A percentile compares a stretch with the other conserved stretches of the same genome.
Evolutionary conservation across 2,113 vertebrate genomes (phyloP).

Genomic region (Cathartes aura): DNA sequence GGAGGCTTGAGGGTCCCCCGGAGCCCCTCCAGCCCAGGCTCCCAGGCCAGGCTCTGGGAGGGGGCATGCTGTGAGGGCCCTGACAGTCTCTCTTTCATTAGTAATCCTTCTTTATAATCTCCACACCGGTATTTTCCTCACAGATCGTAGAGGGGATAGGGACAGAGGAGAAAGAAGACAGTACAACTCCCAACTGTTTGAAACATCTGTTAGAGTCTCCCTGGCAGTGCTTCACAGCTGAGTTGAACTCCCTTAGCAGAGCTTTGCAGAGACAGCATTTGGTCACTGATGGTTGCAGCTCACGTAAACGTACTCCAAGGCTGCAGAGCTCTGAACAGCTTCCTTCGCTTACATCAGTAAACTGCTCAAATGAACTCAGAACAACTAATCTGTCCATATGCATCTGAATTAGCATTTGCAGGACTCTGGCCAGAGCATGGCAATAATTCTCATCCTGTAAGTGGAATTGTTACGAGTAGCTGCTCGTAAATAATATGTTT

Average conservation of each 20-base stretch:
- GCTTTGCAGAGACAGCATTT: neutral
- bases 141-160: accelerated
- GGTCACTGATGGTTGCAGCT: neutral
- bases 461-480: neutral
- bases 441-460: neutral
- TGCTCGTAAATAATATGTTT: neutral
- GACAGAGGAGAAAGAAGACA: neutral
- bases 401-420: neutral
- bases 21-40: neutral
- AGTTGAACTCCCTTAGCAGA: neutral
- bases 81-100: neutral
- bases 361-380: neutral
- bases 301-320: accelerated
- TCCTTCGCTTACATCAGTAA: neutral
- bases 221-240: neutral
- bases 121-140: neutral
- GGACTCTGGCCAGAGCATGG: neutral
- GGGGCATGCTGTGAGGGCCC: no score
- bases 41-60: neutral
- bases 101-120: neutral
- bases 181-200: neutral
- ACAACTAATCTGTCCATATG: neutral
- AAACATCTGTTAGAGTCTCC: neutral
- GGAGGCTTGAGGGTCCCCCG: no score
- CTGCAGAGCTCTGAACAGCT: neutral